Evolutionary conservation across 2,797 vertebrate species (phyloP).

Genomic region (Vultur gryphus): DNA sequence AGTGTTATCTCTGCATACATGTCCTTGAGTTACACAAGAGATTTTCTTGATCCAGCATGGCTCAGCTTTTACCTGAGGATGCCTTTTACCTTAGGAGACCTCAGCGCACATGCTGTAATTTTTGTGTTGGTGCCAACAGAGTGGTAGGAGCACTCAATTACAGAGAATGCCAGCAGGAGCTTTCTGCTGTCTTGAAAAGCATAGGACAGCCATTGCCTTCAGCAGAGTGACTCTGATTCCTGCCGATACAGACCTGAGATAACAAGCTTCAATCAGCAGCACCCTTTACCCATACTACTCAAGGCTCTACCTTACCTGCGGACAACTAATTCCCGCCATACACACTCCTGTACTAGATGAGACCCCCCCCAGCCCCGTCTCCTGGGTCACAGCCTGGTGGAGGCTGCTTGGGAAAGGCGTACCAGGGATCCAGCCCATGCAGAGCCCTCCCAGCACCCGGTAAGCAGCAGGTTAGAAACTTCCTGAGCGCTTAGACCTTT

Average conservation of each 20-base stretch:
- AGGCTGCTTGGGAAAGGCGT: not conserved
- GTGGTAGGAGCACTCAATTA: not conserved
- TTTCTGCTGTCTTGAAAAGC: not conserved
- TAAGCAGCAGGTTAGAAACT: not conserved
- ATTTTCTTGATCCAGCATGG: not conserved
- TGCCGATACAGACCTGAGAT: not conserved
- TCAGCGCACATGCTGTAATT: not conserved
- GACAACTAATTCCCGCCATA: not conserved
- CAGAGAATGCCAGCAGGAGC: not conserved
- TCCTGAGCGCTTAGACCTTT: not conserved
- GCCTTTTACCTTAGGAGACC: constrained; percentile 23
- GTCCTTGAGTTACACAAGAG: not conserved
- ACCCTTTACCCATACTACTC: not conserved
- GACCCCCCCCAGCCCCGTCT: not conserved
- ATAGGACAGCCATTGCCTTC: not conserved
- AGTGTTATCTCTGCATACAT: not conserved
- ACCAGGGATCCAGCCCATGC: not conserved
- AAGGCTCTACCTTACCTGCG: not conserved
- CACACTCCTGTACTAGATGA: accelerated
- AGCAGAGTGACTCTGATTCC: not conserved
- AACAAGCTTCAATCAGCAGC: not conserved
- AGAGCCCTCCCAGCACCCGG: not conserved
- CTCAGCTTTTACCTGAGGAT: not conserved
- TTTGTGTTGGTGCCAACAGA: not conserved
- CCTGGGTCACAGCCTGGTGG: not conserved